A percentile compares a stretch with the other conserved stretches of the same genome.
Conservation (phyloP, 2,797 vertebrate species). For the Gallinago solitaria region DNA sequence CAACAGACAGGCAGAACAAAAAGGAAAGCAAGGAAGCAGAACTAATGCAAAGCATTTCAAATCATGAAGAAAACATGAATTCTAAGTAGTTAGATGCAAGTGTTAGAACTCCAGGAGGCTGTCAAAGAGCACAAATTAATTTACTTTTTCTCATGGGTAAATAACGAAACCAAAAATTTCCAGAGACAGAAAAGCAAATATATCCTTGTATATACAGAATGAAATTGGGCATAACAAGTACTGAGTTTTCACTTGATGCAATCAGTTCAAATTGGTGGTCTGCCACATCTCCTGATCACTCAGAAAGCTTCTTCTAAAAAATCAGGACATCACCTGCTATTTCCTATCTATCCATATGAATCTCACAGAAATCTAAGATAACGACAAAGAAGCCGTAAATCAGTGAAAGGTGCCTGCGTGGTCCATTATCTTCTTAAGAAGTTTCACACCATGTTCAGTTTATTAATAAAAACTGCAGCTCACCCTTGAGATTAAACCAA, state of each 20-base stretch:
- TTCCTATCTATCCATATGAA: not conserved
- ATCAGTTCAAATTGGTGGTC: not conserved
- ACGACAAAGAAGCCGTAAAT: not conserved
- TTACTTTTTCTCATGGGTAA: not conserved
- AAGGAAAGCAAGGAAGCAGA: not conserved
- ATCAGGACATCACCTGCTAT: not conserved
- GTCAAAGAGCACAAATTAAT: not conserved
- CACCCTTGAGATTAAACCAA: not conserved
- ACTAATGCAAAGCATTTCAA: not conserved
- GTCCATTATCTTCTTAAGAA: not conserved
- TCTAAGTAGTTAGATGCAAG: not conserved
- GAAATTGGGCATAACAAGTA: not conserved
- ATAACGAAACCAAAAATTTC: not conserved
- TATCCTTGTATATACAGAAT: not conserved
- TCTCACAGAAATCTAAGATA: not conserved
- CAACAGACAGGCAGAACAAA: not conserved
- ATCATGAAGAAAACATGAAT: not conserved
- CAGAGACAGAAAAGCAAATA: not conserved
- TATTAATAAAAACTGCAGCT: conserved; percentile 8
- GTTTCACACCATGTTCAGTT: not conserved
- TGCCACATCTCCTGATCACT: not conserved
- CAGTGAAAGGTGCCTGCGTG: not conserved
- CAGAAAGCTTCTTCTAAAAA: not conserved
- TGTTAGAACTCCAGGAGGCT: not conserved
- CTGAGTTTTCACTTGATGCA: not conserved